Evolutionary conservation across 2,113 vertebrate genomes (phyloP).

Genomic region (Otolemur garnettii): DNA sequence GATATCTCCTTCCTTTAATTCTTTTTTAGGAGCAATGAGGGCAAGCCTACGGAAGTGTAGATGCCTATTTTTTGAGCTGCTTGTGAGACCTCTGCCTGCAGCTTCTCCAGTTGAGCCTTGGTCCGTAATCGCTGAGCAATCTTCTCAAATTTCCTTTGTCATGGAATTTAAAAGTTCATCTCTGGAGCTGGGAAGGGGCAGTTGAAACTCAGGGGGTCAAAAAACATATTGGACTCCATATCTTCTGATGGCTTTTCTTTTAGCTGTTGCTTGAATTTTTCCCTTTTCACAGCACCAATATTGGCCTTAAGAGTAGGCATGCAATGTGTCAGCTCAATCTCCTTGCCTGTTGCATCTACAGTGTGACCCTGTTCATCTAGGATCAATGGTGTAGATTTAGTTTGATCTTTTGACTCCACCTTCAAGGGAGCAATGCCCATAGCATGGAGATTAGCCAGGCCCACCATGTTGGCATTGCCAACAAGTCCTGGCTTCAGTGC

Average conservation of each 20-base stretch:
- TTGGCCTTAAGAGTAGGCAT: constrained; percentile 99
- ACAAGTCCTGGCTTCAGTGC: constrained; percentile 93
- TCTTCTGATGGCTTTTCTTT: constrained; percentile 87
- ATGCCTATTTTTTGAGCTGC: no score
- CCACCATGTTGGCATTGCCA: constrained; percentile 95
- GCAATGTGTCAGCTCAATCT: constrained; percentile 96
- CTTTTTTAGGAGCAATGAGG: no score
- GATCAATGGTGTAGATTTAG: no score
- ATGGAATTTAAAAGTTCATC: constrained; percentile 95
- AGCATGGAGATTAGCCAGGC: constrained; percentile 96
- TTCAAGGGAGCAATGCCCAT: constrained; percentile 98
- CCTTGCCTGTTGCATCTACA: constrained; percentile 95
- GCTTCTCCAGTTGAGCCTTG: no score
- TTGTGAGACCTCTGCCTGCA: no score
- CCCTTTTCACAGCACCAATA: constrained; percentile 96
- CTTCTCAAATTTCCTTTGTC: constrained; percentile 98
- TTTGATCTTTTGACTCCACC: no score
- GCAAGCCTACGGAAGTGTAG: no score
- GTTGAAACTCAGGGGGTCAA: constrained; percentile 93
- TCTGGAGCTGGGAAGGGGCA: constrained; percentile 91
- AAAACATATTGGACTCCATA: constrained; percentile 97
- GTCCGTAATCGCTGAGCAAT: constrained; percentile 87
- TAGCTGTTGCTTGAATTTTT: constrained; percentile 70
- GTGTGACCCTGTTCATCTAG: no score
- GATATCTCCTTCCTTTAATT: no score